Evolutionary conservation across 2,888 invertebrate species (phyloP).

Genomic region (Pediacus dermestoides): DNA sequence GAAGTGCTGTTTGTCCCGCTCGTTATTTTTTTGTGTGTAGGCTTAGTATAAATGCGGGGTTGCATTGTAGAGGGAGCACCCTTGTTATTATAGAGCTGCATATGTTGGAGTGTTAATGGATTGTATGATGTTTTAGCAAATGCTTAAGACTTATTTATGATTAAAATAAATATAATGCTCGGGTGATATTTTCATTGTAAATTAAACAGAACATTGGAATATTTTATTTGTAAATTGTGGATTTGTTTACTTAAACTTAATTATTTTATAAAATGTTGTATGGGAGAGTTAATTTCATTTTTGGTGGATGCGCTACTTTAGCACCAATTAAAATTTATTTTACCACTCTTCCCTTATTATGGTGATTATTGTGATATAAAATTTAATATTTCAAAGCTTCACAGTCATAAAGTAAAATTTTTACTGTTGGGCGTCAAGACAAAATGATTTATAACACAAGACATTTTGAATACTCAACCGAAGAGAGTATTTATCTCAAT

Average conservation of each 20-base stretch:
- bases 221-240: too few relatives aligned
- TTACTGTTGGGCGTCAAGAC: slow-evolving; percentile 11
- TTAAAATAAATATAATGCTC: slow-evolving; percentile 15
- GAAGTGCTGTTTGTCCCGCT: slow-evolving; percentile 41
- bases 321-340: too few relatives aligned
- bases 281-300: too few relatives aligned
- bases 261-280: too few relatives aligned
- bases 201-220: too few relatives aligned
- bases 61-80: slow-evolving; percentile 36
- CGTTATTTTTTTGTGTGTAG: slow-evolving; percentile 41
- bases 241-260: too few relatives aligned
- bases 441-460: slow-evolving; percentile 14
- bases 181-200: too few relatives aligned
- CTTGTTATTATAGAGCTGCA: slow-evolving; percentile 42
- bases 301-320: too few relatives aligned
- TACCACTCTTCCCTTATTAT: too few relatives aligned
- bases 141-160: slow-evolving; percentile 10
- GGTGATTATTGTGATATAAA: too few relatives aligned
- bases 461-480: slow-evolving; percentile 8
- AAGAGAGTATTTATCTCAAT: slow-evolving; percentile 23
- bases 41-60: slow-evolving; percentile 36
- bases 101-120: slow-evolving; percentile 39
- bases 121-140: slow-evolving; percentile 25
- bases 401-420: slow-evolving; percentile 10
- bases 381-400: too few relatives aligned